Percentiles rank a stretch among this genome's conserved stretches.
Conservation (phyloP, 2,888 invertebrate species). For the Cheilosia urbana region DNA sequence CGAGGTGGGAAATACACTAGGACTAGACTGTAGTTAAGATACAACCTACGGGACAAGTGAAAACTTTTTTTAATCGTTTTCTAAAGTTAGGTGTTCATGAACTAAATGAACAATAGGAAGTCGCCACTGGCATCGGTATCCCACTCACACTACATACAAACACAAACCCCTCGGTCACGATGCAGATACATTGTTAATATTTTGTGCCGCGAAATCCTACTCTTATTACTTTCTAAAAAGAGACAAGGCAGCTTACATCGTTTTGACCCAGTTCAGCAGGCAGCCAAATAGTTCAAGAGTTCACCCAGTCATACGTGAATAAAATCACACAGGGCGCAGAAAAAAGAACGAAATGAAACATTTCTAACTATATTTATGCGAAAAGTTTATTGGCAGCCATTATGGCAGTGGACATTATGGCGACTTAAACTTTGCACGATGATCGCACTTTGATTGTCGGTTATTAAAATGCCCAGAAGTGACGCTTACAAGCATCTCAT, state of each 20-base stretch:
- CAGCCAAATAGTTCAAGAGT: slow-evolving; percentile 52
- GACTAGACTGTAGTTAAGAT: too few relatives aligned
- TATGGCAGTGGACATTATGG: slow-evolving; percentile 32
- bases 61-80: too few relatives aligned
- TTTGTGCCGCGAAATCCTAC: slow-evolving; percentile 37
- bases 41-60: too few relatives aligned
- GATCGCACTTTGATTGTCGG: slow-evolving; percentile 27
- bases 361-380: slow-evolving; percentile 38
- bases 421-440: slow-evolving; percentile 40
- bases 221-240: slow-evolving; percentile 58
- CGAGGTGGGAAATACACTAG: too few relatives aligned
- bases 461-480: background rate
- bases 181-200: slow-evolving; percentile 33
- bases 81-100: too few relatives aligned
- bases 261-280: slow-evolving; percentile 45
- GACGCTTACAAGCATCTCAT: background rate
- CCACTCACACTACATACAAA: background rate
- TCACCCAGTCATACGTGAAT: slow-evolving; percentile 18
- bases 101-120: too few relatives aligned
- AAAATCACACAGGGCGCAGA: background rate
- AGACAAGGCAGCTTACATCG: slow-evolving; percentile 35
- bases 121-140: background rate
- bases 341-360: background rate
- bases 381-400: slow-evolving; percentile 45
- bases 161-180: too few relatives aligned